Percentiles rank a stretch among this genome's conserved stretches.
These are phyloP conservation scores for Parnassius smintheus DNA, from an alignment of 2,888 invertebrate species.

Conservation along the genomic window DNA sequence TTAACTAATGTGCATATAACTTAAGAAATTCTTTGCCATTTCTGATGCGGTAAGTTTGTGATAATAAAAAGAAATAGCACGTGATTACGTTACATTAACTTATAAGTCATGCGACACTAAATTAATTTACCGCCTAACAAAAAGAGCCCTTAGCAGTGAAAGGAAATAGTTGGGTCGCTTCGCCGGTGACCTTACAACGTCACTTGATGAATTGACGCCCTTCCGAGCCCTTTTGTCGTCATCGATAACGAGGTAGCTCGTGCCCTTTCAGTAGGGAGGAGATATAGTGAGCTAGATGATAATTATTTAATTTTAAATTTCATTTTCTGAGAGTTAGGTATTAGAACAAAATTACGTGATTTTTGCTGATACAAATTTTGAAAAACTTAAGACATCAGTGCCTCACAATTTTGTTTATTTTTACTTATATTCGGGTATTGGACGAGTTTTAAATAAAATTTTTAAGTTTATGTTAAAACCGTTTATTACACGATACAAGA, in stretches of 20 bases:
- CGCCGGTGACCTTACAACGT: slow-evolving; percentile 44
- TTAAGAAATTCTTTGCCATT: too few species aligned
- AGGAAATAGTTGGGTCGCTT: slow-evolving; percentile 39
- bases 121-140: slow-evolving; percentile 65
- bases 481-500: too few species aligned
- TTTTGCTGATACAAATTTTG: too few species aligned
- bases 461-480: too few species aligned
- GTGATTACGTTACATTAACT: slow-evolving; percentile 18
- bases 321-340: too few species aligned
- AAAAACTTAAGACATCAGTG: too few species aligned
- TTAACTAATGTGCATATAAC: too few species aligned
- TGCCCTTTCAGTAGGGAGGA: slow-evolving; percentile 53
- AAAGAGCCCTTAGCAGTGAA: slow-evolving; percentile 53
- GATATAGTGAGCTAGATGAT: not conserved
- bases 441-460: too few species aligned
- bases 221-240: slow-evolving; percentile 58
- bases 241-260: slow-evolving; percentile 39
- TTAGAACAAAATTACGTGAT: too few species aligned
- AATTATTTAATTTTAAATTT: not conserved
- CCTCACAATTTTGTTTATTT: too few species aligned
- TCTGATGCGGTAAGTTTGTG: too few species aligned
- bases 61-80: not conserved
- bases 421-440: too few species aligned
- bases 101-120: slow-evolving; percentile 45
- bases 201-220: slow-evolving; percentile 67